Evolutionary conservation across 2,113 vertebrate species (phyloP).

Genomic region (Crotalus viridis): DNA sequence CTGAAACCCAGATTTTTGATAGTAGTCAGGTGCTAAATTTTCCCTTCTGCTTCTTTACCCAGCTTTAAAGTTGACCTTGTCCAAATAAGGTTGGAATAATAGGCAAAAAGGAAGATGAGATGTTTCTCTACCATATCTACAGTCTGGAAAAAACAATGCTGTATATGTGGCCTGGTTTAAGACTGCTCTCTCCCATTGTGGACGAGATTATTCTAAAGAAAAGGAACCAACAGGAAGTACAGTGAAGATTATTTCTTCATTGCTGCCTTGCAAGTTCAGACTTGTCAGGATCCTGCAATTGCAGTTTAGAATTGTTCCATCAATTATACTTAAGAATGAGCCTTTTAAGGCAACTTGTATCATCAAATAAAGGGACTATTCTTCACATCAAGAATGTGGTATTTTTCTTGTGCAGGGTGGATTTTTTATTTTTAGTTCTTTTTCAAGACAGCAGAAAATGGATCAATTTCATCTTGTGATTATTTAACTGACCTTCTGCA

Average conservation of each 20-base stretch:
- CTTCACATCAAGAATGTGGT: neutral
- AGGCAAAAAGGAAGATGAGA: neutral
- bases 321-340: neutral
- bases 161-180: neutral
- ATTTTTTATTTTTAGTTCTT: constrained; percentile 22
- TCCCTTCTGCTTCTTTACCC: neutral
- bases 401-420: constrained; percentile 24
- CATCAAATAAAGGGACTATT: constrained; percentile 32
- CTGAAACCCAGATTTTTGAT: neutral
- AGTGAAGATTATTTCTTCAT: neutral
- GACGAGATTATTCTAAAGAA: neutral
- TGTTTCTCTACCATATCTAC: neutral
- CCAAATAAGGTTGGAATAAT: neutral
- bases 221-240: neutral
- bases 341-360: constrained; percentile 47
- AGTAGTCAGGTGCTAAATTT: neutral
- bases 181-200: neutral
- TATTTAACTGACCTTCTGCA: constrained; percentile 1
- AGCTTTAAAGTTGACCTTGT: neutral
- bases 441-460: constrained; percentile 36
- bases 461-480: constrained; percentile 31
- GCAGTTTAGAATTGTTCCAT: neutral
- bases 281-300: neutral
- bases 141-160: neutral
- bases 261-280: neutral